Evolutionary conservation across 2,113 vertebrate species (phyloP), one percentile per base, ranked within the genome.

Genomic region (Tetrao urogallus): DNA sequence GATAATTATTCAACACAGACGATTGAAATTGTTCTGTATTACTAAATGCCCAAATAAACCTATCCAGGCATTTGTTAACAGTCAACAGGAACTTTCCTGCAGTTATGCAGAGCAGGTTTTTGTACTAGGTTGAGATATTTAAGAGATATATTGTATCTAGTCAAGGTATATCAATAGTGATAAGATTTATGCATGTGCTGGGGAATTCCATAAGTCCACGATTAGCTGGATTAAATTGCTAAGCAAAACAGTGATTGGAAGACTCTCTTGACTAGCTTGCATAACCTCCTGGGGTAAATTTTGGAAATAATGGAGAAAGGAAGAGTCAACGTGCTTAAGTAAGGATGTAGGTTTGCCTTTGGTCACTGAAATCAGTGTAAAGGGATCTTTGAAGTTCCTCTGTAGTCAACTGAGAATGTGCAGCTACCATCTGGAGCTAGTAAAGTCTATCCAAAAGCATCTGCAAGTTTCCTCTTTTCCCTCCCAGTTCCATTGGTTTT

Each of bases 61-160:
- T 18, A 18, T 40, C 27, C 56, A 50, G 34, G 11, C 0, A 1
- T 43, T 43, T 47, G 22, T 56, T 71, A 47, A 20, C 28, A 45
- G 64, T 25, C 24, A 40, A 0, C 2, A 64, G 24, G 70, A 90
- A 16, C 6, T 27, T 54, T 34, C 3, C 40, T 3, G 0, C 0
- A 1, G 40, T 67, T 77, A 22, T 32, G 13, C 2, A 6, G 15
- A 69, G 34, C 27, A 30, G 14, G 52, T 13, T 88, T 90, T 67
- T 63, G 2, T 58, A 15, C 38, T 13, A 50, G 1, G 1, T 54
- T 83, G 73, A 54, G 52, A 50, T 72, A 42, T 20, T 67, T 36
- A 79, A 32, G 72, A 74, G 42, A 5, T 34, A 43, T 67, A 90
- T 61, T 69, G 6, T 71, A 3, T 64, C 36, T 42, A 36, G 5